Conservation (phyloP, 2,888 invertebrate genomes). For the Ommatoiulus sabulosus region DNA sequence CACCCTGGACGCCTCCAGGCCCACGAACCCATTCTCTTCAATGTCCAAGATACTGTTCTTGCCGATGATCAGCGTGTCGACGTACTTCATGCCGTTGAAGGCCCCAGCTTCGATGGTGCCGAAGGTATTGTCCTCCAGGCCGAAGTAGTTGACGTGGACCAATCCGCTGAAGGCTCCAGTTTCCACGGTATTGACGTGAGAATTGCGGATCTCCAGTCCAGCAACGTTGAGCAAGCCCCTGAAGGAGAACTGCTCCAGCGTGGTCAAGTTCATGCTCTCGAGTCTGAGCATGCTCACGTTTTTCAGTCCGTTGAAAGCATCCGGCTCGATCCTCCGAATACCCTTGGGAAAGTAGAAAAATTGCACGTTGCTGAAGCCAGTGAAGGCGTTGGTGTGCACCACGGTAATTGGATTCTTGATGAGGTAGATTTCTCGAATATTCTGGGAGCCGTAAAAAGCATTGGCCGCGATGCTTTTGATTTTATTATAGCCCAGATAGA, state of each 20-base stretch:
- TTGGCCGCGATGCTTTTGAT: slow-evolving; percentile 74
- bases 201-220: slow-evolving; percentile 77
- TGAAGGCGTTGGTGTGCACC: slow-evolving; percentile 85
- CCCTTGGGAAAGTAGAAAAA: slow-evolving; percentile 87
- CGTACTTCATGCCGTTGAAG: slow-evolving; percentile 74
- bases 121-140: slow-evolving; percentile 86
- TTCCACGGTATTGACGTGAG: slow-evolving; percentile 80
- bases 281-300: slow-evolving; percentile 84
- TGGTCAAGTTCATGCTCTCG: slow-evolving; percentile 84
- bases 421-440: slow-evolving; percentile 83
- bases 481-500: slow-evolving; percentile 69
- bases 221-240: slow-evolving; percentile 81
- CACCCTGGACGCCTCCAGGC: slow-evolving; percentile 71
- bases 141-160: slow-evolving; percentile 77
- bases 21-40: slow-evolving; percentile 78
- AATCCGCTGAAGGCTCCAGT: slow-evolving; percentile 83
- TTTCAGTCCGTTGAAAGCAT: slow-evolving; percentile 84
- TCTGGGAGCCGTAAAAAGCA: slow-evolving; percentile 86
- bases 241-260: slow-evolving; percentile 79
- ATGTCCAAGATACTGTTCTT: slow-evolving; percentile 88
- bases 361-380: slow-evolving; percentile 84
- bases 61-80: slow-evolving; percentile 77
- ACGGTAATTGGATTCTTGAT: slow-evolving; percentile 83
- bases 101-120: slow-evolving; percentile 82
- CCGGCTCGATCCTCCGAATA: slow-evolving; percentile 79